Base-by-base conservation (phyloP, 2,113 vertebrate species). In the Nematolebias whitei region DNA sequence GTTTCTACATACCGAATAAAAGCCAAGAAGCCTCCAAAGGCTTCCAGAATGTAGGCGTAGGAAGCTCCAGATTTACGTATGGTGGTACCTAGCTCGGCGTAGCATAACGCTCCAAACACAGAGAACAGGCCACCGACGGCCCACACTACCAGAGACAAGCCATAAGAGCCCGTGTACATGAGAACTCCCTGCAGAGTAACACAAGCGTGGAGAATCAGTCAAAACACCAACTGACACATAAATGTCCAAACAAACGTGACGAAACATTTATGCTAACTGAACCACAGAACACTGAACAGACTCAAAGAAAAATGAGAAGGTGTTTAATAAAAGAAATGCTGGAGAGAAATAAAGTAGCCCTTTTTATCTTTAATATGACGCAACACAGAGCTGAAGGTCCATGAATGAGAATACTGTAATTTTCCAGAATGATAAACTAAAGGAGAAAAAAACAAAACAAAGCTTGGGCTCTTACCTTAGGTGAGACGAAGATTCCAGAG, bases 1-100 rank as follows among this genome's bases (percentile, higher is more conserved):
- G 32, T 16, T 3, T 12, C 16, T 1, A 32, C 71, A 15, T 76
- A 90, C 90, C 93, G 89, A 32, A 94, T 89, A 68, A 94, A 94
- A 8, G 93, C 93, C 77, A 92, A 13, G 40, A 94, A 92, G 5
- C 93, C 90, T 0, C 93, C 93, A 43, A 94, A 94, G 12, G 92
- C 85, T 76, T 94, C 93, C 22, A 94, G 80, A 69, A 94, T 93
- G 79, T 94, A 94, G 44, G 93, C 89, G 2, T 94, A 94, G 32
- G 92, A 93, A 38, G 93, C 93, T 20, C 93, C 93, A 8, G 93
- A 94, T 82, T 94, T 94, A 16, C 87, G 87, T 58, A 94, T 94
- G 18, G 93, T 94, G 38, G 93, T 94, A 12, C 93, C 93, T 24
- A 94, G 91, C 67, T 94, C 93, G 1, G 93, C 93, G 18, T 94